Evolutionary conservation across 1,140 invertebrate species (phyloP).

Genomic region (Bilobella aurantiaca): DNA sequence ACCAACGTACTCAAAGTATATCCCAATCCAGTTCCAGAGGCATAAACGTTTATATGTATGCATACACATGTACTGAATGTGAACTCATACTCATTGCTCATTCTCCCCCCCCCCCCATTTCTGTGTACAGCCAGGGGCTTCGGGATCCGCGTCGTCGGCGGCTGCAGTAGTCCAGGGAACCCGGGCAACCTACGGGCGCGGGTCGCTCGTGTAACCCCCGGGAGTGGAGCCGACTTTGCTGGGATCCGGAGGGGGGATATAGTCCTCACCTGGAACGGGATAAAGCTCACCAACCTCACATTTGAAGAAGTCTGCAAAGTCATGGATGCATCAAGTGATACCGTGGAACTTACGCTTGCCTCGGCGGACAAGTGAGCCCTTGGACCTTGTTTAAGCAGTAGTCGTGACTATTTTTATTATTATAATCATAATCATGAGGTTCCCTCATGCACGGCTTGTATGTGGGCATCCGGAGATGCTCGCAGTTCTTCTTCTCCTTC

Average conservation of each 20-base stretch:
- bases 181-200: constrained; percentile 59
- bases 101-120: too few relatives aligned
- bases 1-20: too few relatives aligned
- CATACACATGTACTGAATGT: too few relatives aligned
- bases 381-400: too few relatives aligned
- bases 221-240: constrained; percentile 76
- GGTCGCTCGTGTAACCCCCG: constrained; percentile 80
- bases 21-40: too few relatives aligned
- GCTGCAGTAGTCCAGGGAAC: constrained; percentile 38
- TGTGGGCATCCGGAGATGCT: too few relatives aligned
- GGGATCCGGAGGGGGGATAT: constrained; percentile 73
- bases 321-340: constrained; percentile 68
- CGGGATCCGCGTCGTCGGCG: constrained; percentile 84
- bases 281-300: constrained; percentile 71
- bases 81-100: too few relatives aligned
- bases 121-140: constrained; percentile 69
- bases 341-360: constrained; percentile 54
- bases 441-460: too few relatives aligned
- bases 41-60: too few relatives aligned
- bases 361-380: constrained; percentile 31
- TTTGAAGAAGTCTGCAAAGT: constrained; percentile 79
- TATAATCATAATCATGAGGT: too few relatives aligned
- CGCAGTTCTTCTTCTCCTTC: too few relatives aligned
- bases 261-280: constrained; percentile 69
- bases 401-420: too few relatives aligned